phyloP scores from a whole-genome alignment of 2,113 vertebrate species.

The Colaptes auratus region DNA sequence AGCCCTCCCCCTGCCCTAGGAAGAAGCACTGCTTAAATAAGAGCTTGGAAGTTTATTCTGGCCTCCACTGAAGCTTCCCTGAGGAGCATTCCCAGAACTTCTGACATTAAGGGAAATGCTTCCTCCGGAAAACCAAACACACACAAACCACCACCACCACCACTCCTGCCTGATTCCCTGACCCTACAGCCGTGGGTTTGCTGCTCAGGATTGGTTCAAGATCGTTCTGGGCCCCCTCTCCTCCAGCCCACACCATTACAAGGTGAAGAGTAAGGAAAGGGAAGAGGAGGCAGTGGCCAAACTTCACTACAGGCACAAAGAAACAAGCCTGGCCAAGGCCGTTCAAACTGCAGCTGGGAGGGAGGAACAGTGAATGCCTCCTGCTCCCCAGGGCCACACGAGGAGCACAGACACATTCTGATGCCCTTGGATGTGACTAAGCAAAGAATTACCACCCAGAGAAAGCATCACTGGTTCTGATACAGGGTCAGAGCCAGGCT shows the following conservation, averaged over 20 bases:
- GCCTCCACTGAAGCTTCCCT: not conserved
- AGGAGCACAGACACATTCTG: not conserved
- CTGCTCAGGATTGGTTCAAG: rapidly evolving
- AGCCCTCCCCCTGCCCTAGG: not conserved
- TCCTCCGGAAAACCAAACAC: not conserved
- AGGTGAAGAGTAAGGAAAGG: too few species aligned
- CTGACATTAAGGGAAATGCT: not conserved
- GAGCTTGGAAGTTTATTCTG: not conserved
- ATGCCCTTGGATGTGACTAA: not conserved
- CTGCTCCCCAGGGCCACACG: not conserved
- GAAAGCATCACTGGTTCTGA: not conserved
- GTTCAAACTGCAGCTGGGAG: too few species aligned
- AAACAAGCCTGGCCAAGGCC: not conserved
- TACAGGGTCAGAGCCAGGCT: rapidly evolving
- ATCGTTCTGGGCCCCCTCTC: not conserved
- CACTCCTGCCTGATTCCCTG: not conserved
- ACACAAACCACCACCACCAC: too few species aligned
- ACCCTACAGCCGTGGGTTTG: not conserved
- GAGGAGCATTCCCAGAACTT: not conserved
- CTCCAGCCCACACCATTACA: not conserved
- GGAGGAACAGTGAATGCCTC: not conserved
- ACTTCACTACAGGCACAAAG: not conserved
- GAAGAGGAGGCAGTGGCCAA: rapidly evolving
- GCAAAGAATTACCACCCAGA: not conserved
- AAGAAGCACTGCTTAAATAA: not conserved